Evolutionary conservation across 2,113 vertebrate genomes (phyloP), one percentile per base, ranked within the genome.

Genomic region (Garra rufa): DNA sequence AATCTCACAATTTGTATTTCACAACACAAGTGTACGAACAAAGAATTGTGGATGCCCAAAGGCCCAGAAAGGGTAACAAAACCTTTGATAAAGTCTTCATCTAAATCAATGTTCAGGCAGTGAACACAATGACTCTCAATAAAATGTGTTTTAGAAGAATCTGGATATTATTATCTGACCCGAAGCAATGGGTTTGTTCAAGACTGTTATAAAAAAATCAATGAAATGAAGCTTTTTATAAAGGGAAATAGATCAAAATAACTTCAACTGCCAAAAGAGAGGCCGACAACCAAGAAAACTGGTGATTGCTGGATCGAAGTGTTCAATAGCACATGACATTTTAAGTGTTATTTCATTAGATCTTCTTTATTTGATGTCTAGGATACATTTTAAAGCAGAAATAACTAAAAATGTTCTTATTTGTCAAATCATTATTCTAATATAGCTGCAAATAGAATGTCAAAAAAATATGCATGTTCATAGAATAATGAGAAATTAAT

Each of bases 181-280:
- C 41, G 19, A 41, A 70, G 67, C 34, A 70, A 70, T 34, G 46
- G 24, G n/a, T 30, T 75, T 75, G 28, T 75, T 19, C 9, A 75
- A 50, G 24, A 44, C n/a, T 21, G 14, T 28, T 75, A 50, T 50
- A 24, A 71, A 71, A 44, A 73, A 46, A n/a, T 73, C 43, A 73
- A 73, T 46, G 11, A 46, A 73, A 46, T 46, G 2, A 44, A 14
- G 24, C 11, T 74, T 48, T 46, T 48, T 46, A 63, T 46, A 4
- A 85, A 34, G 21, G 38, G 80, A 91, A 28, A 88, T 91, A 90
- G 19, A 70, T 21, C 50, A 74, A 74, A 74, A 26, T 46, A 44
- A 1, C 19, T 69, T 69, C 17, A 41, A 11, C 34, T 41, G 17
- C 34, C 65, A 69, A 38, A 38, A 21, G 65, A 69, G 65, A 21